phyloP scores from a whole-genome alignment of 2,113 vertebrate species.

The Papio anubis region DNA sequence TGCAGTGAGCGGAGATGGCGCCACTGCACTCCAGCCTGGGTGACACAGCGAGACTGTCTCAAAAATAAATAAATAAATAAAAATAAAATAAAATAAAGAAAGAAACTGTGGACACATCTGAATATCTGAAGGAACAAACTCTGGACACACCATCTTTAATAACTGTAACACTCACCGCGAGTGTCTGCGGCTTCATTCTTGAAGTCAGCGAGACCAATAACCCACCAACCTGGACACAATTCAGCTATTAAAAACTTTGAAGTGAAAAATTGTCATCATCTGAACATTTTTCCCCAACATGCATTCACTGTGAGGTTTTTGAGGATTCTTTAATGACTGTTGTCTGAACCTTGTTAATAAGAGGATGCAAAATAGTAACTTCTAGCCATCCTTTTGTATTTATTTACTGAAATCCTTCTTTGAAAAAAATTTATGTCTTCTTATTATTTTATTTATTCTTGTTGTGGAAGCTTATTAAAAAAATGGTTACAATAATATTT shows the following conservation, averaged over 20 bases:
- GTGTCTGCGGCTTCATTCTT: too few relatives aligned
- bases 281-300: neutral
- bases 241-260: neutral
- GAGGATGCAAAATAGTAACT: neutral
- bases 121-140: too few relatives aligned
- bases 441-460: neutral
- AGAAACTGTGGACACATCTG: too few relatives aligned
- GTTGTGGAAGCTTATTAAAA: neutral
- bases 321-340: neutral
- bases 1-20: fast-evolving
- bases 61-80: too few relatives aligned
- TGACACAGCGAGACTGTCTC: too few relatives aligned
- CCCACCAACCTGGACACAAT: neutral
- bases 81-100: too few relatives aligned
- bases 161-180: too few relatives aligned
- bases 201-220: too few relatives aligned
- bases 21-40: too few relatives aligned
- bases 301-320: neutral
- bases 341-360: neutral
- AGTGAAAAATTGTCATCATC: neutral
- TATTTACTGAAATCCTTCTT: neutral
- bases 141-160: too few relatives aligned
- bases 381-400: neutral
- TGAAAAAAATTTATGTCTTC: neutral
- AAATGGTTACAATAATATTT: neutral